Percentiles rank a stretch among this genome's conserved stretches.
Evolutionary conservation across 2,888 invertebrate species (phyloP).

Genomic region (Acleris emargana): DNA sequence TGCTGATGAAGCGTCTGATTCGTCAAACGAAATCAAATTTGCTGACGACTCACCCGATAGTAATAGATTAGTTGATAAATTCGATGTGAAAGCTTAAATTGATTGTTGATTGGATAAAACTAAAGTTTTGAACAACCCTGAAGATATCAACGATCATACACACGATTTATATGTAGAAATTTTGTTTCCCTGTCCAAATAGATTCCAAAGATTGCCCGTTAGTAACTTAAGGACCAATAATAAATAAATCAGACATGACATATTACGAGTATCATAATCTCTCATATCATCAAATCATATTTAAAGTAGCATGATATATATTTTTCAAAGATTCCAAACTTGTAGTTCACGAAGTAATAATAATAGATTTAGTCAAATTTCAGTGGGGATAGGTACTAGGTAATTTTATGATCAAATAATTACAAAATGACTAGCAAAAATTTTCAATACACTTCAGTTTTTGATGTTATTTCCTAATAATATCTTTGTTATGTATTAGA

Average conservation of each 20-base stretch:
- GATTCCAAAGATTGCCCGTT: conserved; percentile 45
- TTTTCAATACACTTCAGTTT: background rate
- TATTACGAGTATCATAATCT: conserved; percentile 44
- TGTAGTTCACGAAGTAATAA: conserved; percentile 27
- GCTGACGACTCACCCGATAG: conserved; percentile 79
- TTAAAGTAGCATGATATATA: conserved; percentile 40
- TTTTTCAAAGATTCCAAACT: conserved; percentile 39
- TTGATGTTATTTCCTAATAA: background rate
- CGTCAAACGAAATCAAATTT: conserved; percentile 76
- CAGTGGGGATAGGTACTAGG: too few species aligned
- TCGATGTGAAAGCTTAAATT: conserved; percentile 65
- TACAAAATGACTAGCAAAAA: background rate
- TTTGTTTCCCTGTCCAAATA: conserved; percentile 26
- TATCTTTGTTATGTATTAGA: background rate
- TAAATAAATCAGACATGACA: conserved; percentile 58
- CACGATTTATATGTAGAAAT: conserved; percentile 16
- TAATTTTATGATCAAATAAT: too few species aligned
- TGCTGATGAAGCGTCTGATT: conserved; percentile 88
- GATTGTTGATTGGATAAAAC: conserved; percentile 25
- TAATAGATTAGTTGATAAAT: conserved; percentile 70
- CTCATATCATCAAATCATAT: conserved; percentile 67
- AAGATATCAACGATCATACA: conserved; percentile 20
- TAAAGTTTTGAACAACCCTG: conserved; percentile 21
- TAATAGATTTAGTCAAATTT: conserved; percentile 30
- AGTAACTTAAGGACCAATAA: conserved; percentile 72